Evolutionary conservation across 1,140 invertebrate genomes (phyloP), one percentile per base, ranked within the genome.

Genomic region (Drosophila simulans): DNA sequence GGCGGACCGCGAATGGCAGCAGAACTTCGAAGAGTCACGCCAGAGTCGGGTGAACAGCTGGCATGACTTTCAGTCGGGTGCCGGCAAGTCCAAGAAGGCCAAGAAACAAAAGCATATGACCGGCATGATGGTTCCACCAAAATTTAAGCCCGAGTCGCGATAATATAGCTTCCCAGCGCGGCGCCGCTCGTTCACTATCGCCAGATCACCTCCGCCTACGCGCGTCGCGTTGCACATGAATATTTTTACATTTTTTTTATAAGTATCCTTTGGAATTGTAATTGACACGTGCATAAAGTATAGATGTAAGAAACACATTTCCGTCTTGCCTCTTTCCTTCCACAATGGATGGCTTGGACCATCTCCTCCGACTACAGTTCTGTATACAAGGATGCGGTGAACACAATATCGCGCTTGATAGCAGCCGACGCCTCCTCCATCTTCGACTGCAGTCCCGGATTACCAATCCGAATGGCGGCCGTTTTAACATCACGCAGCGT

Each of bases 351-450:
- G 42, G 49, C 51, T 35, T 35, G 22, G 25, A 45, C 27, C 22
- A 8, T 5, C 4, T 20, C 10, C 17, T 42, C 3, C 1, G 0
- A n/a, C 77, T 72, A 92, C 4, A 92, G 62, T 55, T 91, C 85
- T 17, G 97, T 98, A 90, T 99, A 99, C 13, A 99, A 94, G 93
- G 97, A 99, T 20, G 98, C 98, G 35, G 98, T 97, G 93, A 99
- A 99, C 1, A 99, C 98, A 91, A 99, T 99, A 92, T 99, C 98
- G 77, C 99, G 93, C 92, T 99, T 99, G 57, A 99, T 99, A 37
- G 96, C 95, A 2, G 95, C 95, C 0, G 97, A 98, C 0, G 98
- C 98, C 93, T 98, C 96, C 92, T 99, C 97, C 97, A 99, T 99
- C 93, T 99, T 99, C 52, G 96, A 95, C 84, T 96, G 95, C 0